phyloP scores from a whole-genome alignment of 2,113 vertebrate species.

The Ageneiosus marmoratus region DNA sequence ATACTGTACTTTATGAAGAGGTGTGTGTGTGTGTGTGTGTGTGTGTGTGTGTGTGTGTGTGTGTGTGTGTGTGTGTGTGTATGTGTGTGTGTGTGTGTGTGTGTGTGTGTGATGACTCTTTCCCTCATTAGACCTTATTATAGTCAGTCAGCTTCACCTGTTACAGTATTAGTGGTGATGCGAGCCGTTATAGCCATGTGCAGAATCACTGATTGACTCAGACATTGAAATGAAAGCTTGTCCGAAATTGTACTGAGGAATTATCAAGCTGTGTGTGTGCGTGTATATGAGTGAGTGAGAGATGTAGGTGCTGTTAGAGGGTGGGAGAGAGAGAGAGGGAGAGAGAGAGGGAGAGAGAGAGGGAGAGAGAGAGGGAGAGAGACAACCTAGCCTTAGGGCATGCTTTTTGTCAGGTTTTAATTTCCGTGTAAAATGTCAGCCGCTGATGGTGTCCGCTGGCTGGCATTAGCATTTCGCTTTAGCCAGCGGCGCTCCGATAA shows the following conservation, averaged over 20 bases:
- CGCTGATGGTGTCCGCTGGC: slow-evolving; percentile 75
- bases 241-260: slow-evolving; percentile 81
- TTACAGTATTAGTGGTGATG: slow-evolving; percentile 39
- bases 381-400: slow-evolving; percentile 58
- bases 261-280: slow-evolving; percentile 58
- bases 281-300: slow-evolving; percentile 15
- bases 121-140: slow-evolving; percentile 54
- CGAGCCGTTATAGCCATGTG: slow-evolving; percentile 45
- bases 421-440: slow-evolving; percentile 79
- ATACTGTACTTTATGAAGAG: too few species aligned
- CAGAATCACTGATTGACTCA: slow-evolving; percentile 73
- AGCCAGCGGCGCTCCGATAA: slow-evolving; percentile 73
- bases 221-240: slow-evolving; percentile 81
- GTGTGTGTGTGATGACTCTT: slow-evolving; percentile 41
- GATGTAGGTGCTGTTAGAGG: background rate
- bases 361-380: slow-evolving; percentile 5
- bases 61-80: background rate
- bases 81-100: slow-evolving; percentile 34
- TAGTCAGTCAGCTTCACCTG: slow-evolving; percentile 63
- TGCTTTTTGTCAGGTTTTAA: slow-evolving; percentile 69
- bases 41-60: too few species aligned
- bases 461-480: slow-evolving; percentile 78
- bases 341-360: slow-evolving; percentile 14
- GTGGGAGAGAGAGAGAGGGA: slow-evolving; percentile 11
- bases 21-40: too few species aligned